Base-by-base conservation (phyloP, 2,888 invertebrate genomes). In the Hyposoter dolosus region DNA sequence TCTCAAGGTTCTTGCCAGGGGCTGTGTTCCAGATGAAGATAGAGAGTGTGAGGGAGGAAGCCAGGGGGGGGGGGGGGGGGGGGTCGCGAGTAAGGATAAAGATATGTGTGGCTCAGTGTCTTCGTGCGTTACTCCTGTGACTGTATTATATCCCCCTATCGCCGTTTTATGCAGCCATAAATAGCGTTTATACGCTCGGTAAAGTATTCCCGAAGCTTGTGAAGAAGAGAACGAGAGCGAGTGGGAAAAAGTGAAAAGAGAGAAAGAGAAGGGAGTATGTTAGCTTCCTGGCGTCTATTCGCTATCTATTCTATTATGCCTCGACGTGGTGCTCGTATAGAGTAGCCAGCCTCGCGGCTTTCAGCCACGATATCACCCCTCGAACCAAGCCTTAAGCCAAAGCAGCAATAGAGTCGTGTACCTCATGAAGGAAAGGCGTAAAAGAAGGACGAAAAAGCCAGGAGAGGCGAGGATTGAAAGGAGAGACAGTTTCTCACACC, bases 111-210 rank as follows among this genome's bases (percentile, higher is more conserved):
- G 56, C 56, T 56, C 56, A 56, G 56, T 56, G 23, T 60, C 40
- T 63, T 50, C 32, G 23, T 50, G 50, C 17, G 47, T 50, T 32
- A 23, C 50, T 50, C 50, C 53, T 53, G 19, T 50, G 91, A 91
- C 91, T 91, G 92, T 90, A 90, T 92, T 91, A 92, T 91, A 92
- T 90, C 90, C 90, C 84, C 89, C 91, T 91, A 91, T 91, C 92
- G 91, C 88, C 92, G 92, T 90, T 93, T 93, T 93, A 93, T 93
- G 92, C 92, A 91, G 92, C 92, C 92, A 92, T 93, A 93, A 93
- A 93, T 93, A 93, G 92, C 91, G 92, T 93, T 93, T 92, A 92
- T 92, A 92, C 91, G 92, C 91, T 90, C 90, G 90, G 92, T 91
- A 91, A 92, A 91, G 91, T 92, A 93, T 92, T 92, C 92, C 90